Evolutionary conservation across 2,113 vertebrate genomes (phyloP).

Genomic region (Anhinga rufa): DNA sequence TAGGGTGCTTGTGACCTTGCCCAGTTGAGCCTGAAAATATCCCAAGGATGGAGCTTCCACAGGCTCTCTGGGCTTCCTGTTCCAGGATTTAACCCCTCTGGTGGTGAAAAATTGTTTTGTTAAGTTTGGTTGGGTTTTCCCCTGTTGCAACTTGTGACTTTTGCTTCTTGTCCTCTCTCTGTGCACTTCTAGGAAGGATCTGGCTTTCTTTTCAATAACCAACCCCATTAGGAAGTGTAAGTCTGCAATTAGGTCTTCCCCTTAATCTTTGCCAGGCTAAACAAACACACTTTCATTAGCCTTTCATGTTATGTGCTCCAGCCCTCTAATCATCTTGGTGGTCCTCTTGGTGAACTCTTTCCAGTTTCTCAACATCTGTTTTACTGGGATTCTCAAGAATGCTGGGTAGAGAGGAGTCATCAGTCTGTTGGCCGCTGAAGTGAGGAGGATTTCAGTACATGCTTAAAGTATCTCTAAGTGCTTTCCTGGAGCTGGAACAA

Average conservation of each 20-base stretch:
- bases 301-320: not conserved
- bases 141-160: not conserved
- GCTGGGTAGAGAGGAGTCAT: not conserved
- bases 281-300: not conserved
- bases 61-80: not conserved
- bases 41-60: not conserved
- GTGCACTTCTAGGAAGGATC: not conserved
- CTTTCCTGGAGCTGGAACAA: not conserved
- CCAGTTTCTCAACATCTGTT: not conserved
- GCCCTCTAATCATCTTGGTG: not conserved
- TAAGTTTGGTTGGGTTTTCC: not conserved
- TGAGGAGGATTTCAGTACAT: not conserved
- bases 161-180: not conserved
- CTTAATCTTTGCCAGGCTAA: slow-evolving; percentile 6
- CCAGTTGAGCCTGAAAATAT: not conserved
- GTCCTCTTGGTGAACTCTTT: not conserved
- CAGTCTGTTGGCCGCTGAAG: not conserved
- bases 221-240: not conserved
- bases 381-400: not conserved
- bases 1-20: not conserved
- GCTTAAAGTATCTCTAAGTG: not conserved
- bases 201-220: not conserved
- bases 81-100: not conserved
- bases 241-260: not conserved
- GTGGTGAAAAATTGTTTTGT: not conserved